Percentiles rank a stretch among this genome's conserved stretches.
These are phyloP conservation scores for Neodontobutis hainanensis DNA, from an alignment of 2,113 vertebrate species.

Conservation along the genomic window DNA sequence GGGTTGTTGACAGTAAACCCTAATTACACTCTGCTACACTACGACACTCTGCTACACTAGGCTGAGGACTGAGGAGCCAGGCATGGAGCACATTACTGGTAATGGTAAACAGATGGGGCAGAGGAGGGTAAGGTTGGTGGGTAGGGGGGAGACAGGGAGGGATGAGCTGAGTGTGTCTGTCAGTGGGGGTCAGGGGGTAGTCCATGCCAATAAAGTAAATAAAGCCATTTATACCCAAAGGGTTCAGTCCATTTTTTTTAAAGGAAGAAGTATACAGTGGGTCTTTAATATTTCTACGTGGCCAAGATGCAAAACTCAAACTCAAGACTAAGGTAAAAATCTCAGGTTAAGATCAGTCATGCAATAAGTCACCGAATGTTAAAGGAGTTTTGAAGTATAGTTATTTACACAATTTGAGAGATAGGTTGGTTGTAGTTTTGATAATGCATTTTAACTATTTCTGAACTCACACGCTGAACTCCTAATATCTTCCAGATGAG, in stretches of 20 bases:
- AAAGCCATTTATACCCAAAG: background rate
- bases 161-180: conserved; percentile 40
- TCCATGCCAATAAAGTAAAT: conserved; percentile 5
- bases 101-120: conserved; percentile 76
- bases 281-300: background rate
- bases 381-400: background rate
- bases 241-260: conserved; percentile 6
- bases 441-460: conserved; percentile 71
- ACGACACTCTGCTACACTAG: conserved; percentile 61
- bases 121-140: background rate
- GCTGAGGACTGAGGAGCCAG: conserved; percentile 50
- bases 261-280: background rate
- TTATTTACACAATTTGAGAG: too few relatives aligned
- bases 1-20: conserved; percentile 75
- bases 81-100: conserved; percentile 59
- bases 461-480: conserved; percentile 76
- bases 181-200: conserved; percentile 31
- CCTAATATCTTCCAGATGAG: conserved; percentile 90
- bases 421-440: background rate
- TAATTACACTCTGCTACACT: conserved; percentile 73
- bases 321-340: background rate
- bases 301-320: conserved; percentile 2
- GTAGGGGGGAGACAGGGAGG: conserved; percentile 11
- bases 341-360: background rate
- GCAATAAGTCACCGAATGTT: background rate